Conservation (phyloP, 2,888 invertebrate genomes). For the Congeria kusceri region DNA sequence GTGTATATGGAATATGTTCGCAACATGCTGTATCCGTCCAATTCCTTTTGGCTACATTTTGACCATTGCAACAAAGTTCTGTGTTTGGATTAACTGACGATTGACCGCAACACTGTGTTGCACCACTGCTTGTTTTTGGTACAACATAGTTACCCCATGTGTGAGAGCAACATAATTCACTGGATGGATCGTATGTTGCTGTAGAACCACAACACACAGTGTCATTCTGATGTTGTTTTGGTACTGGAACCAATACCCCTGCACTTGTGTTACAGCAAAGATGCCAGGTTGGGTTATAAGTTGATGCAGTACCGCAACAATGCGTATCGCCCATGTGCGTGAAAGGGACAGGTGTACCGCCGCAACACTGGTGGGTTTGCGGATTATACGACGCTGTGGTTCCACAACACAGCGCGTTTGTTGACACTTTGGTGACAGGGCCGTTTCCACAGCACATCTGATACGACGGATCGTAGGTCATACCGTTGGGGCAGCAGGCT, state of each 20-base stretch:
- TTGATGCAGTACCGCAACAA: background rate
- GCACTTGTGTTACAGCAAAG: background rate
- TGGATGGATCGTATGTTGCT: background rate
- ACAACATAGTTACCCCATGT: background rate
- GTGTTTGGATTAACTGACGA: conserved; percentile 11
- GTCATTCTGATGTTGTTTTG: background rate
- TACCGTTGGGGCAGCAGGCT: background rate
- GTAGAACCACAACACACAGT: background rate
- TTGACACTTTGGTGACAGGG: background rate
- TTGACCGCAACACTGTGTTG: conserved; percentile 25
- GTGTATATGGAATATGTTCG: conserved; percentile 15
- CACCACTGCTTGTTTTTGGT: conserved; percentile 2
- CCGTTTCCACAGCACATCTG: conserved; percentile 7
- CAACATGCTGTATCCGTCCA: conserved; percentile 32
- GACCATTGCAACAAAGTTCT: conserved; percentile 37
- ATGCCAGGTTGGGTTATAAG: background rate
- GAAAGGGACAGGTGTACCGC: background rate
- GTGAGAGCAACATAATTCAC: background rate
- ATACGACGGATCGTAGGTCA: background rate
- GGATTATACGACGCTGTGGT: background rate
- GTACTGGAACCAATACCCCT: background rate
- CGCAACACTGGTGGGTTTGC: background rate
- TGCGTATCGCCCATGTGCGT: background rate
- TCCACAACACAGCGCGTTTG: background rate
- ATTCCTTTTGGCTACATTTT: conserved; percentile 7